phyloP scores from a whole-genome alignment of 2,113 vertebrate genomes.

The Mormyrus iriodes region DNA sequence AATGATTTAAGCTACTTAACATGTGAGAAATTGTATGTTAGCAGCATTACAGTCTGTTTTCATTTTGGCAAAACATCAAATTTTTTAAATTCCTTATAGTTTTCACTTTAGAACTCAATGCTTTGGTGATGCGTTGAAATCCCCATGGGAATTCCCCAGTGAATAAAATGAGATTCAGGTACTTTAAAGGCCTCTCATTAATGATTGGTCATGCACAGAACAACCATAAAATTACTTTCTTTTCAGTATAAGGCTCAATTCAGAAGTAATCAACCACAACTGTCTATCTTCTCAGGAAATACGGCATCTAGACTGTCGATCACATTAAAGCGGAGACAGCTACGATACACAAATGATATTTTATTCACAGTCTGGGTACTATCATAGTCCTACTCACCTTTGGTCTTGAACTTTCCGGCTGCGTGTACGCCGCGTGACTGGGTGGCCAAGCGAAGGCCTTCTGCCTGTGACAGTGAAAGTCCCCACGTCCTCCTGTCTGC shows the following conservation, averaged over 20 bases:
- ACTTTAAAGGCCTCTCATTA: background rate
- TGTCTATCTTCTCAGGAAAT: background rate
- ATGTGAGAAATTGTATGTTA: background rate
- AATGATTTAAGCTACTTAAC: background rate
- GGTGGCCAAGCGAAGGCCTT: background rate
- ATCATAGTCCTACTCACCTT: background rate
- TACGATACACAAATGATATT: background rate
- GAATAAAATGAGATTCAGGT: background rate
- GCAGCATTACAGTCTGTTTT: background rate
- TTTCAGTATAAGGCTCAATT: background rate
- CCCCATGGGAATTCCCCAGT: background rate
- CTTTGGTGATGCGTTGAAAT: background rate
- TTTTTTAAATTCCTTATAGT: background rate
- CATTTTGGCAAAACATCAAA: background rate
- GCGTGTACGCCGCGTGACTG: background rate
- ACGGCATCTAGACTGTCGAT: background rate
- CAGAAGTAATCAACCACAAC: background rate
- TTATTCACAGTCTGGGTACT: background rate
- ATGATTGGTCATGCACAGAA: constrained; percentile 13
- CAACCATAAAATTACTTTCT: background rate
- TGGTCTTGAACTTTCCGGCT: background rate
- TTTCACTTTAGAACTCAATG: background rate
- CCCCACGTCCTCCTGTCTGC: background rate
- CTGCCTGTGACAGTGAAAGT: background rate
- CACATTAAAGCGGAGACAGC: background rate